Conservation (phyloP, 2,888 invertebrate genomes). For the Clivina fossor region DNA sequence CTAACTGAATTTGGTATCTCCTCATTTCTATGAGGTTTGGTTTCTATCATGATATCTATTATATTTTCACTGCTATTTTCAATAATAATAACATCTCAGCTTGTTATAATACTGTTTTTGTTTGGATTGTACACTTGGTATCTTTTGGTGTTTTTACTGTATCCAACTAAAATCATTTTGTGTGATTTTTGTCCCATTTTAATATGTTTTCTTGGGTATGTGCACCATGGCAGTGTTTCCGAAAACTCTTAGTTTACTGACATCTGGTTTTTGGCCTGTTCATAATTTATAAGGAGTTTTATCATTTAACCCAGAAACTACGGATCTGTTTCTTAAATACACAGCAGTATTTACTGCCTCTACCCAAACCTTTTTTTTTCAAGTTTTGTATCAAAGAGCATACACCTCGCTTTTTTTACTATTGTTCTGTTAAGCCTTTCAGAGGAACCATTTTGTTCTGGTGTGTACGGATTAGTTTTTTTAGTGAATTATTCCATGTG, state of each 20-base stretch:
- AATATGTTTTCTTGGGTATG: slow-evolving; percentile 26
- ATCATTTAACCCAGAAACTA: background rate
- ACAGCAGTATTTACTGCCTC: slow-evolving; percentile 38
- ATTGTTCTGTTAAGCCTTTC: slow-evolving; percentile 42
- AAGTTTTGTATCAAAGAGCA: slow-evolving; percentile 14
- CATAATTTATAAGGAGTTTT: slow-evolving; percentile 21
- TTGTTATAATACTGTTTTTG: slow-evolving; percentile 33
- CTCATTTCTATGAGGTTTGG: no score
- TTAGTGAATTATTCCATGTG: no score
- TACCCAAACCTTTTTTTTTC: slow-evolving; percentile 40
- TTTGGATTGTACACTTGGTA: slow-evolving; percentile 40
- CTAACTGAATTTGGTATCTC: no score
- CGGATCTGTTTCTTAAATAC: slow-evolving; percentile 3
- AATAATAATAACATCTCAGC: slow-evolving; percentile 27
- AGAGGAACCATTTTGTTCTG: no score
- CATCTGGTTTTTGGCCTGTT: slow-evolving; percentile 39
- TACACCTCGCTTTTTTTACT: slow-evolving; percentile 39
- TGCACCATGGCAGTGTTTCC: slow-evolving; percentile 34
- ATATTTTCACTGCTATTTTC: background rate
- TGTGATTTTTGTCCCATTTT: slow-evolving; percentile 35
- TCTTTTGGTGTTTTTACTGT: slow-evolving; percentile 40
- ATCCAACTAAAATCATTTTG: slow-evolving; percentile 40
- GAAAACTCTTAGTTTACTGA: slow-evolving; percentile 39
- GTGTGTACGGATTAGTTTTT: no score
- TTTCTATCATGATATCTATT: no score